Percentiles rank a stretch among this genome's conserved stretches.
These are phyloP conservation scores for Dicaeum eximium DNA, from an alignment of 2,113 vertebrate species.

Conservation along the genomic window DNA sequence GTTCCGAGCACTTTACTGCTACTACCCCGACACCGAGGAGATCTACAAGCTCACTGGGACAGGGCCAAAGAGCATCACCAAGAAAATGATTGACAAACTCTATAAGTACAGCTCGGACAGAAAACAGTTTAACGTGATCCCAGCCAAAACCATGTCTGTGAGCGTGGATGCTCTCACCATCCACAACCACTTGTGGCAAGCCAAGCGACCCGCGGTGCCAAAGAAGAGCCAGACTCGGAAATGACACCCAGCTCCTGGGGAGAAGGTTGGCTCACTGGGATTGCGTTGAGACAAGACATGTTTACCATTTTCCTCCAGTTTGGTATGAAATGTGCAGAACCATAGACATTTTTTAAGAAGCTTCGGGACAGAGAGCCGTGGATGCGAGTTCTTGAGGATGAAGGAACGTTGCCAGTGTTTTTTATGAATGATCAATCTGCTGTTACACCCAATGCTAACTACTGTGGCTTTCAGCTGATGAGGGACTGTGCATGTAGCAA, in stretches of 20 bases:
- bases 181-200: conserved; percentile 94
- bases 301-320: conserved; percentile 29
- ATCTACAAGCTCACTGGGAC: conserved; percentile 90
- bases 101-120: conserved; percentile 97
- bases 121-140: conserved; percentile 94
- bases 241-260: conserved; percentile 46
- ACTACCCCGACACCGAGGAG: conserved; percentile 87
- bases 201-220: conserved; percentile 84
- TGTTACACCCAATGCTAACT: conserved; percentile 57
- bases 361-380: neutral
- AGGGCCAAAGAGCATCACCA: conserved; percentile 84
- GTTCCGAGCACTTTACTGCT: conserved; percentile 90
- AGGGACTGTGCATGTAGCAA: conserved; percentile 70
- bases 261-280: neutral
- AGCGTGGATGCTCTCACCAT: conserved; percentile 95
- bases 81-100: conserved; percentile 95
- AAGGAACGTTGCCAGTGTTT: conserved; percentile 19
- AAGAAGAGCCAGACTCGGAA: conserved; percentile 80
- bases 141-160: conserved; percentile 92
- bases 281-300: neutral
- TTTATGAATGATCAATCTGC: conserved; percentile 15
- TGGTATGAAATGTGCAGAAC: conserved; percentile 52
- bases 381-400: neutral
- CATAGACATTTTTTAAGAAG: conserved; percentile 36
- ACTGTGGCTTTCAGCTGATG: conserved; percentile 57